Evolutionary conservation across 2,888 invertebrate genomes (phyloP), one percentile per base, ranked within the genome.

Genomic region (Fragum sueziense): DNA sequence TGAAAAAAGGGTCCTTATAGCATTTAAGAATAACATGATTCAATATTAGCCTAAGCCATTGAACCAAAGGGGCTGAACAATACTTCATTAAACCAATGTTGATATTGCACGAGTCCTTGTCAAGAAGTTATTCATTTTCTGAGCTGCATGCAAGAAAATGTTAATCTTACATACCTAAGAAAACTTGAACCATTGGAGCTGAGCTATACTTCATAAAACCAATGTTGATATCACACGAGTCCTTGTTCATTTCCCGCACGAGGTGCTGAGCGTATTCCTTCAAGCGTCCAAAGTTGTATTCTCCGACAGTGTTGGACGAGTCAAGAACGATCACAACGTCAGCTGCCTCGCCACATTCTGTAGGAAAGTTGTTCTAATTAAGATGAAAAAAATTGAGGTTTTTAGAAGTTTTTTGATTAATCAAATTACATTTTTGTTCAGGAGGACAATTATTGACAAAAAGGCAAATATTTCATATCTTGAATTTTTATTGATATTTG

Each of bases 201-300:
- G 91, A 91, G 74, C 91, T 92, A 88, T 91, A 92, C 76, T 91
- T 91, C 83, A 91, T 87, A 51, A 91, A 87, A 29, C 90, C 91
- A 20, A 91, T 78, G 37, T 87, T 81, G 74, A 91, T 87, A 52
- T 87, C 85, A 78, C 90, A 90, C 27, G 85, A 82, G 41, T 90
- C 89, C 4, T 88, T 75, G 59, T 90, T 86, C 88, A 92, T 87
- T 47, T 91, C 86, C 25, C 85, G 68, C 2, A 91, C 87, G n/a
- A 91, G 78, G 37, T 86, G 82, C 78, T 91, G 89, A 7, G 90
- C 88, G 76, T 92, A 91, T 31, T 81, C 86, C 74, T 89, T 91
- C 59, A 92, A 88, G 27, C 86, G 71, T 14, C 77, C 82, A 70
- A 91, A 91, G 54, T 86, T 88, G 54, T 80, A 81, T 25, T 83